These are phyloP conservation scores for Acronicta psi DNA, from an alignment of 2,888 invertebrate genomes.

Conservation along the genomic window DNA sequence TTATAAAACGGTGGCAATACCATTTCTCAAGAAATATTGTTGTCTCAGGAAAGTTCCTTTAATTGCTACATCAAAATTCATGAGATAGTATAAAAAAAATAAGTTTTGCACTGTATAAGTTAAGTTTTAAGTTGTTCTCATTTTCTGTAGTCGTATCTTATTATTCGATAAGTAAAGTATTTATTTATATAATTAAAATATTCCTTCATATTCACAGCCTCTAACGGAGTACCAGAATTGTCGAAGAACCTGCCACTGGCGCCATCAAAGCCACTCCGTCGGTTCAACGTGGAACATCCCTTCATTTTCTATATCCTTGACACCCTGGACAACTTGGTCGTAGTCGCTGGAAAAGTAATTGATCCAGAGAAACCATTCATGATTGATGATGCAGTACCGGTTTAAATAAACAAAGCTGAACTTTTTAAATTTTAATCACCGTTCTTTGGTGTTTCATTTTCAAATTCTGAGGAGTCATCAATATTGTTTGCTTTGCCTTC, in stretches of 20 bases:
- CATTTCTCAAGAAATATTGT: too few species aligned
- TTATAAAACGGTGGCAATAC: too few species aligned
- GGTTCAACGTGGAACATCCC: conserved; percentile 89
- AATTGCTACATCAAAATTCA: too few species aligned
- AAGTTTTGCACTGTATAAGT: too few species aligned
- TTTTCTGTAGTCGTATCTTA: too few species aligned
- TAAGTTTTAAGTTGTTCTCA: too few species aligned
- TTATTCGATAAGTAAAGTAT: too few species aligned
- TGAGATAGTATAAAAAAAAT: too few species aligned
- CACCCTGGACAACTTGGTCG: conserved; percentile 87
- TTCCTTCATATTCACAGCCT: conserved; percentile 59
- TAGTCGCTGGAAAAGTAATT: conserved; percentile 89
- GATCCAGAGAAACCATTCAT: conserved; percentile 77
- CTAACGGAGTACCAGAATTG: conserved; percentile 63
- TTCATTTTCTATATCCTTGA: conserved; percentile 91
- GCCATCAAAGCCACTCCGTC: conserved; percentile 65
- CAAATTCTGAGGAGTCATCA: conserved; percentile 34
- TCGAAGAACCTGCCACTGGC: conserved; percentile 75
- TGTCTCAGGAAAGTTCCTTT: too few species aligned
- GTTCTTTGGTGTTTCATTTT: conserved; percentile 38
- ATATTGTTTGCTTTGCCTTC: conserved; percentile 17
- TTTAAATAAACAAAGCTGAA: conserved; percentile 28
- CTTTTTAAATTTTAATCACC: conserved; percentile 14
- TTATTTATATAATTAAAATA: conserved; percentile 1
- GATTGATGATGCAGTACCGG: conserved; percentile 37